Evolutionary conservation across 2,888 invertebrate species (phyloP).

Genomic region (Nowickia ferox): DNA sequence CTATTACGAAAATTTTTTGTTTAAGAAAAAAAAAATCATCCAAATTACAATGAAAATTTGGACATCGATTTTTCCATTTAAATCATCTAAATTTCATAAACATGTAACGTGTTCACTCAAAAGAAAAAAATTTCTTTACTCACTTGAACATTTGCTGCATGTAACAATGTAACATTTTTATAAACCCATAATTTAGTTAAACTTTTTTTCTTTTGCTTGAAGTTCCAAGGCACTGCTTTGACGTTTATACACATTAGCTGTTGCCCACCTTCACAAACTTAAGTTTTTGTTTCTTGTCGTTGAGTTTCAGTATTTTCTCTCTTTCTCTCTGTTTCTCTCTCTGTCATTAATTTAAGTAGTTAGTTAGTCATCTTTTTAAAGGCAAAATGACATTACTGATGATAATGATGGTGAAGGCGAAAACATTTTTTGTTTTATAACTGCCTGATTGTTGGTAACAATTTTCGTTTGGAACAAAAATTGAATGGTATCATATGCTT

Average conservation of each 20-base stretch:
- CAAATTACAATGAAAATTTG: too few relatives aligned
- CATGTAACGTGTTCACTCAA: neutral
- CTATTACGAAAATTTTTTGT: too few relatives aligned
- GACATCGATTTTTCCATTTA: neutral
- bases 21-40: too few relatives aligned
- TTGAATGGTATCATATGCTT: neutral
- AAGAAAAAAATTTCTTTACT: too few relatives aligned
- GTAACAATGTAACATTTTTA: conserved; percentile 24
- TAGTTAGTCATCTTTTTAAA: conserved; percentile 41
- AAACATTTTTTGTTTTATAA: neutral
- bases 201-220: neutral
- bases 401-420: neutral
- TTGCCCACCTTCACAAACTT: conserved; percentile 13
- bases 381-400: neutral
- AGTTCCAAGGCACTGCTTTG: conserved; percentile 39
- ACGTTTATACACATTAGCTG: conserved; percentile 42
- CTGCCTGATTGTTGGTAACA: conserved; percentile 22
- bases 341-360: conserved; percentile 50
- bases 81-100: neutral
- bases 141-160: neutral
- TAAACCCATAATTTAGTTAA: conserved; percentile 27
- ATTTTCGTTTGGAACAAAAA: conserved; percentile 10
- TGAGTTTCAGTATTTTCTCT: neutral
- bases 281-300: neutral
- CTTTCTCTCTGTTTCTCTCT: neutral